Evolutionary conservation across 2,888 invertebrate species (phyloP), one percentile per base, ranked within the genome.

Genomic region (Ypsolopha scabrella): DNA sequence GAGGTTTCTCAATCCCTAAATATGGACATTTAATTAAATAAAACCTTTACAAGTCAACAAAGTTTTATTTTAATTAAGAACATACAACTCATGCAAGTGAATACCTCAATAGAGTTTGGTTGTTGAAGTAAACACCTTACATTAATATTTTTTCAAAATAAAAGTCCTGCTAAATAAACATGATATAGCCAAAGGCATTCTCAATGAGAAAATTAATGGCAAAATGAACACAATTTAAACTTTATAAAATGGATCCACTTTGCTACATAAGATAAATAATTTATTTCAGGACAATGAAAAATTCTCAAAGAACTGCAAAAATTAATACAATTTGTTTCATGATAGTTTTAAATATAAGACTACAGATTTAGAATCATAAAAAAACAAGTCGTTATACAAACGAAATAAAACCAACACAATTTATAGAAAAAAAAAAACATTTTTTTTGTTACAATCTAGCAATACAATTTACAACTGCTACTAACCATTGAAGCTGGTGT

Each of bases 1-100:
- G 24, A 2, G 24, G 2, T 24, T 24, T 24, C 24, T 24, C 24
- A 24, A 24, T 24, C 24, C 24, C 24, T 24, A 24, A 24, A 24
- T 4, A 24, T 24, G 24, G 24, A 24, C 24, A 24, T 24, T 24
- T 24, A 4, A 24, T 3, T 24, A 24, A 24, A 24, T 52, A 34
- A 49, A 55, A 54, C 52, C 58, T 60, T 57, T 53, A 51, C 41
- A 51, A 50, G 48, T 75, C 70, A 81, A 75, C 77, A 81, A 77
- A 64, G 24, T 24, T 77, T 79, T 80, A 80, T 75, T 82, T 69
- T 73, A 80, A 78, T 75, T 72, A 68, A 53, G 53, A 54, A 70
- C 62, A 70, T 74, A 67, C 74, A 78, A 76, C 71, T 58, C 62
- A 70, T 74, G 67, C 74, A 78, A 76, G 72, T 58, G 70, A 63